These are phyloP conservation scores for Dipodomys ordii DNA, from an alignment of 2,113 vertebrate species.

Conservation along the genomic window DNA sequence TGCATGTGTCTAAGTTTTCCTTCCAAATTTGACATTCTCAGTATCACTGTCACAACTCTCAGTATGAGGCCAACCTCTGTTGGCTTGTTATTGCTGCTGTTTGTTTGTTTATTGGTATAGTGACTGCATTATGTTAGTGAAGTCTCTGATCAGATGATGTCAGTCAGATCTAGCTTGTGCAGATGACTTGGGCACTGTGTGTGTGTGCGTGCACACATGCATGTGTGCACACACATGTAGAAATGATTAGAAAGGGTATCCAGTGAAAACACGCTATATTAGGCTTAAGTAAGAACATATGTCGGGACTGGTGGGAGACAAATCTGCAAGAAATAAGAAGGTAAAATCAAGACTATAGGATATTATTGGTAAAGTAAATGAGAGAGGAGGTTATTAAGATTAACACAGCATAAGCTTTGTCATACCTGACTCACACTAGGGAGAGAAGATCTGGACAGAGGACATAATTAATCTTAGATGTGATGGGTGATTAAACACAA, in stretches of 20 bases:
- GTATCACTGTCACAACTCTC: neutral
- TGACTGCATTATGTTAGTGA: neutral
- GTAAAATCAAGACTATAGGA: neutral
- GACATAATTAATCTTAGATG: neutral
- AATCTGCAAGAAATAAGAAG: neutral
- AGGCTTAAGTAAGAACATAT: too few relatives aligned
- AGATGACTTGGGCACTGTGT: too few relatives aligned
- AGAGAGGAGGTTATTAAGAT: neutral
- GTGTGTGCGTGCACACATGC: too few relatives aligned
- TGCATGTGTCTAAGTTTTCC: neutral
- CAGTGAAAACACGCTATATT: neutral
- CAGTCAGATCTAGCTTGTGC: too few relatives aligned
- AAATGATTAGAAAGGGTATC: neutral
- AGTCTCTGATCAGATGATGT: neutral
- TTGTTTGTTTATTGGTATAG: neutral
- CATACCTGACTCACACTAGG: neutral
- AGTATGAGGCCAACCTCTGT: too few relatives aligned
- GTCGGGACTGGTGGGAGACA: neutral
- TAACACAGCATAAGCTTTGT: neutral
- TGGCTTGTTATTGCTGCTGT: neutral
- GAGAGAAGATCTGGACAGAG: neutral
- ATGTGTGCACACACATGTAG: too few relatives aligned
- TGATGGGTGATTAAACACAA: neutral
- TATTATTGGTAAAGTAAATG: neutral
- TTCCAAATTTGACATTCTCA: neutral